A percentile compares a stretch with the other conserved stretches of the same genome.
These are phyloP conservation scores for Pseudorhombus dupliciocellatus DNA, from an alignment of 2,113 vertebrate species.

Conservation along the genomic window DNA sequence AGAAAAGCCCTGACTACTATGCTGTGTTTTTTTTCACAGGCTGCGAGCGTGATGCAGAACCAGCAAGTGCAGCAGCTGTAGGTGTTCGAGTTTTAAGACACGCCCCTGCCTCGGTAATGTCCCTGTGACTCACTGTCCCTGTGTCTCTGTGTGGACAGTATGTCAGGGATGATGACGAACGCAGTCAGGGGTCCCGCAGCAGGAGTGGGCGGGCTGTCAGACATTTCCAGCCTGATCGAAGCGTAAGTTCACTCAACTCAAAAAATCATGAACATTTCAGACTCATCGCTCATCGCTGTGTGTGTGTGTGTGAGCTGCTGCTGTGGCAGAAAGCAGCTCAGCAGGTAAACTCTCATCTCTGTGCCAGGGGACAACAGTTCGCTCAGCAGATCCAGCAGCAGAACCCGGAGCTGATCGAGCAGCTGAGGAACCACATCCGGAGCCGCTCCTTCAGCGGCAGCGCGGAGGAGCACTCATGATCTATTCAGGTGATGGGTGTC, in stretches of 20 bases:
- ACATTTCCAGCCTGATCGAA: slow-evolving; percentile 96
- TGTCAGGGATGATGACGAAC: slow-evolving; percentile 99
- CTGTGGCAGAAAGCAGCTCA: neutral
- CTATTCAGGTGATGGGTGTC: slow-evolving; percentile 41
- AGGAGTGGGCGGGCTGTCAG: slow-evolving; percentile 92
- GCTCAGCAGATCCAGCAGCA: slow-evolving; percentile 99
- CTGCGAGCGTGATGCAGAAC: slow-evolving; percentile 98
- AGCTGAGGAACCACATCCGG: slow-evolving; percentile 95
- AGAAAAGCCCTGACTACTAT: neutral
- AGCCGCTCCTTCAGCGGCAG: slow-evolving; percentile 96
- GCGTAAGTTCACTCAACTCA: slow-evolving; percentile 84
- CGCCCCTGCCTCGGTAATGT: neutral
- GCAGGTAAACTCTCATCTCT: slow-evolving; percentile 55
- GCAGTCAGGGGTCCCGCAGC: slow-evolving; percentile 93
- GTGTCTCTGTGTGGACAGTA: slow-evolving; percentile 77
- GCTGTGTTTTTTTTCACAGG: slow-evolving; percentile 78
- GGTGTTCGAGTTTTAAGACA: slow-evolving; percentile 72
- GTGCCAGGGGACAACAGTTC: slow-evolving; percentile 93
- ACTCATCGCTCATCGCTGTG: too few species aligned
- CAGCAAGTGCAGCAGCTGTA: slow-evolving; percentile 97
- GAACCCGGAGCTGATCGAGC: slow-evolving; percentile 97
- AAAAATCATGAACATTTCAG: too few species aligned
- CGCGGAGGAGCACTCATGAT: slow-evolving; percentile 94
- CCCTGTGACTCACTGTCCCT: slow-evolving; percentile 13
- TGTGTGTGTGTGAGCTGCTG: neutral